Conservation (phyloP, 2,888 invertebrate species). For the Phragmatobia fuliginosa region DNA sequence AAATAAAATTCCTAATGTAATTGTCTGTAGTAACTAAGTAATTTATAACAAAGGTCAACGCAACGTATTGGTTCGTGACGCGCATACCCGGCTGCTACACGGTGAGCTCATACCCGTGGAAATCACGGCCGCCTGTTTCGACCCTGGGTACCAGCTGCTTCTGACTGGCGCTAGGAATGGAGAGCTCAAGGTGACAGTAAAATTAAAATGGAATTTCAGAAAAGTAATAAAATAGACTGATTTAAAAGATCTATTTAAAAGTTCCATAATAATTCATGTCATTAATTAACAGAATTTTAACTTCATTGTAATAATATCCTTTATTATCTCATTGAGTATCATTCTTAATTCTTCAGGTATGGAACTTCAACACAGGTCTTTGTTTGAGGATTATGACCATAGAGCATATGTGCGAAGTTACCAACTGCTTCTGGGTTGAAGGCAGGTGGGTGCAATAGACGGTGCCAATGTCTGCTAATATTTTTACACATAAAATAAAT, state of each 20-base stretch:
- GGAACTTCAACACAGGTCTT: conserved; percentile 94
- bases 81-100: conserved; percentile 89
- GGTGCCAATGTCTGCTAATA: not conserved
- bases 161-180: conserved; percentile 93
- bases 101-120: conserved; percentile 90
- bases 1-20: not conserved
- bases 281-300: too few species aligned
- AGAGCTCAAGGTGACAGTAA: conserved; percentile 90
- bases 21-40: not conserved
- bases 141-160: conserved; percentile 90
- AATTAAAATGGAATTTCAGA: too few species aligned
- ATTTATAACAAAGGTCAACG: conserved; percentile 85
- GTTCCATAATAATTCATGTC: too few species aligned
- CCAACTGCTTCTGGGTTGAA: conserved; percentile 86
- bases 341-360: conserved; percentile 81
- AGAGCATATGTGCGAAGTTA: conserved; percentile 87
- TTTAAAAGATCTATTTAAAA: too few species aligned
- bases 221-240: too few species aligned
- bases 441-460: conserved; percentile 77
- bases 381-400: conserved; percentile 90
- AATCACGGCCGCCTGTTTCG: conserved; percentile 92
- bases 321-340: not conserved
- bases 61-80: conserved; percentile 89
- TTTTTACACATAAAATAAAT: not conserved
- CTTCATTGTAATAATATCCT: too few species aligned